Percentiles rank a stretch among this genome's conserved stretches.
phyloP scores from a whole-genome alignment of 1,140 invertebrate genomes.

The Pseudomyrmex sp. region DNA sequence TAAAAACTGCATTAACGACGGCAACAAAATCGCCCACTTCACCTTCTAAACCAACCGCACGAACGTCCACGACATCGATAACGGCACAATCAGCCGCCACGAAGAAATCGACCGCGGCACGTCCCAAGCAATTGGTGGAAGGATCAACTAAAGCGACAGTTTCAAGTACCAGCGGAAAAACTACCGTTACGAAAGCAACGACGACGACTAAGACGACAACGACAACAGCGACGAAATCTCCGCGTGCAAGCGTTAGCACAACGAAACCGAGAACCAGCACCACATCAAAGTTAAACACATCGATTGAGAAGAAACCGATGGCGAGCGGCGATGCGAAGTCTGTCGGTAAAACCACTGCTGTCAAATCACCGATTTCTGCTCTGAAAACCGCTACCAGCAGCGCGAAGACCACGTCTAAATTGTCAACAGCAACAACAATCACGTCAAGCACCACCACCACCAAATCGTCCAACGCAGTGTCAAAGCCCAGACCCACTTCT shows the following conservation, averaged over 20 bases:
- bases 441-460: not conserved
- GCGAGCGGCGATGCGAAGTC: constrained; percentile 86
- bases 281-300: constrained; percentile 11
- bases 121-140: constrained; percentile 58
- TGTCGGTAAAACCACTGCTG: constrained; percentile 65
- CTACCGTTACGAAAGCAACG: constrained; percentile 66
- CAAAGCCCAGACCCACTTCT: constrained; percentile 68
- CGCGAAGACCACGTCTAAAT: constrained; percentile 67
- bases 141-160: constrained; percentile 59
- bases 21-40: constrained; percentile 79
- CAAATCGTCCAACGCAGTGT: constrained; percentile 18
- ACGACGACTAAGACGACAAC: constrained; percentile 53
- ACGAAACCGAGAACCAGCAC: constrained; percentile 75
- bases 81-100: constrained; percentile 73
- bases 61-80: constrained; percentile 66
- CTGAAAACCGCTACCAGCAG: constrained; percentile 22
- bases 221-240: constrained; percentile 50
- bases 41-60: constrained; percentile 75
- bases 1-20: constrained; percentile 69
- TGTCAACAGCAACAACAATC: constrained; percentile 49
- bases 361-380: constrained; percentile 53
- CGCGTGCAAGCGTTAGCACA: constrained; percentile 62
- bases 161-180: constrained; percentile 65
- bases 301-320: constrained; percentile 83
- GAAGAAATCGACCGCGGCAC: constrained; percentile 71